Conservation (phyloP, 2,113 vertebrate genomes). For the Colaptes auratus region DNA sequence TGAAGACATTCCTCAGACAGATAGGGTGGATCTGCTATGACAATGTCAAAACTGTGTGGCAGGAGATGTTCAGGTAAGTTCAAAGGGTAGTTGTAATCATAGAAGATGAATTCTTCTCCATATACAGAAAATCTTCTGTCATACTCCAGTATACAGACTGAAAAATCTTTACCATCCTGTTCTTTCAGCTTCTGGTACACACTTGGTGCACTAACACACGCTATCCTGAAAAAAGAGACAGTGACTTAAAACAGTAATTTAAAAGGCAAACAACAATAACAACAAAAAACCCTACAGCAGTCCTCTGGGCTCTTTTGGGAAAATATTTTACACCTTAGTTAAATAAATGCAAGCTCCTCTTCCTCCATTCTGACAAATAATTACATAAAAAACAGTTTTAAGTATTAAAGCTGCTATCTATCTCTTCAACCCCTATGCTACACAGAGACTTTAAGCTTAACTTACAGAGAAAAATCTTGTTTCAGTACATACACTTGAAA, state of each 20-base stretch:
- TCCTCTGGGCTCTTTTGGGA: not conserved
- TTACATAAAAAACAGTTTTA: not conserved
- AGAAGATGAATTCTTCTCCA: slow-evolving; percentile 92
- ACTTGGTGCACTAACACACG: slow-evolving; percentile 90
- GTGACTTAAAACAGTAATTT: not conserved
- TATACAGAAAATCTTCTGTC: slow-evolving; percentile 90
- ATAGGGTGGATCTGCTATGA: slow-evolving; percentile 94
- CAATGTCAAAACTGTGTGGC: slow-evolving; percentile 87
- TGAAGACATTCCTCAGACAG: slow-evolving; percentile 91
- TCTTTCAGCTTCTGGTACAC: slow-evolving; percentile 93
- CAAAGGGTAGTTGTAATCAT: slow-evolving; percentile 91
- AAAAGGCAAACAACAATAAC: not conserved
- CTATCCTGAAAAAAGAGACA: slow-evolving; percentile 80
- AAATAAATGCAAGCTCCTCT: not conserved
- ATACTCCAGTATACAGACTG: slow-evolving; percentile 84
- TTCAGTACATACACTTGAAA: not conserved
- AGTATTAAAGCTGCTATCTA: not conserved
- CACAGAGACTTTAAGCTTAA: not conserved
- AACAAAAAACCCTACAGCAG: not conserved
- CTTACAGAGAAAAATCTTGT: not conserved
- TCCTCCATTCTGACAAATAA: not conserved
- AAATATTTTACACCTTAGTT: not conserved
- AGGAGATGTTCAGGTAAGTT: slow-evolving; percentile 71
- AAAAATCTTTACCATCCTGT: slow-evolving; percentile 60
- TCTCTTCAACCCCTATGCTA: not conserved